Evolutionary conservation across 2,113 vertebrate species (phyloP), one percentile per base, ranked within the genome.

Genomic region (Apteryx mantelli): DNA sequence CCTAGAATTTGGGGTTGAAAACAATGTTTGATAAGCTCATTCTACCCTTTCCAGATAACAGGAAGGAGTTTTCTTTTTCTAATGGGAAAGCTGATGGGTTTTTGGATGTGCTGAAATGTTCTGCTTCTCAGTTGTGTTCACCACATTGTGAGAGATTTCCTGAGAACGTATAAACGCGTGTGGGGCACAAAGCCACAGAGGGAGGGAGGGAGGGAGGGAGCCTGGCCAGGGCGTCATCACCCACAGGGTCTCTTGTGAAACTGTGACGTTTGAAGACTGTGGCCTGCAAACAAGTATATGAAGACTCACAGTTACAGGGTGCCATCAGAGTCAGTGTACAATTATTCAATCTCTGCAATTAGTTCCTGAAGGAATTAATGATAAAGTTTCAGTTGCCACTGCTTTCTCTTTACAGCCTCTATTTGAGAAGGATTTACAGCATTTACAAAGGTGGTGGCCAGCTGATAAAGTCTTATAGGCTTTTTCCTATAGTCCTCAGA

Each of bases 81-180:
- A 25, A 55, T 17, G 10, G 48, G 44, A 84, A 84, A 63, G 11
- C 14, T 18, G 11, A 64, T 7, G 5, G 55, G 58, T 8, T 92
- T 83, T 70, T 14, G 65, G 30, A 30, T 28, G 6, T 63, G 15
- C 32, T 50, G 26, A 50, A 83, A 40, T 15, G 1, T 40, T 70
- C 21, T 93, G 11, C 15, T 79, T 83, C 38, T 87, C 18, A 24
- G 4, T 0, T 50, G 44, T 2, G 1, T 44, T 65, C 28, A 25
- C 20, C 40, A 6, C 4, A 2, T 36, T 66, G 60, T 0, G 2
- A 83, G 22, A 46, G 3, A 63, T 40, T 78, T 21, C 9, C 8
- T 14, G 40, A 2, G 1, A n/a, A 7, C 56, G 19, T 30, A 26
- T 50, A 30, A 17, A 38, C 18, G 55, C 2, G 0, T 1, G 2